phyloP scores from a whole-genome alignment of 2,113 vertebrate species.

The Actenoides hombroni region DNA sequence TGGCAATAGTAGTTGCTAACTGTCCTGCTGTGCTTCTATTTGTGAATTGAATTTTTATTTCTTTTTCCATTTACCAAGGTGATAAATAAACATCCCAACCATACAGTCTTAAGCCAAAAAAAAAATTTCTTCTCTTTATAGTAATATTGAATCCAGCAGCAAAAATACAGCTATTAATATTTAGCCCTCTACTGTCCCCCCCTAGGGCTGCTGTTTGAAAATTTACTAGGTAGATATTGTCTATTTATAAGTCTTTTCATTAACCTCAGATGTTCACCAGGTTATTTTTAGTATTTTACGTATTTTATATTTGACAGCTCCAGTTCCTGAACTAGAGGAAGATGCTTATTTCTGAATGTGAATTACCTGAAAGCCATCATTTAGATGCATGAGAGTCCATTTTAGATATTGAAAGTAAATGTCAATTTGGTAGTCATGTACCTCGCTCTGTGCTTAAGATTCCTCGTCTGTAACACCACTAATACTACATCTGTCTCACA shows the following conservation, averaged over 20 bases:
- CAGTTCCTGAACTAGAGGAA: not conserved
- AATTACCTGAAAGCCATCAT: not conserved
- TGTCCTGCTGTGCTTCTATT: not conserved
- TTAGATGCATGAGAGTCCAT: not conserved
- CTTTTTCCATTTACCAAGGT: not conserved
- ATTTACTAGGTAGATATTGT: not conserved
- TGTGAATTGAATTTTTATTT: not conserved
- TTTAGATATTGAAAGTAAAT: not conserved
- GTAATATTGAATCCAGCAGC: not conserved
- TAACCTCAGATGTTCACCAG: not conserved
- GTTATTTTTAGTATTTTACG: not conserved
- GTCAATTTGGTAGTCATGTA: not conserved
- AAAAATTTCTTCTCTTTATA: not conserved
- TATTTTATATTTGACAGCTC: not conserved
- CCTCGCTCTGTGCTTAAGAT: not conserved
- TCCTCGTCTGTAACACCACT: conserved; percentile 10
- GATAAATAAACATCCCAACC: not conserved
- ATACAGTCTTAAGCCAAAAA: not conserved
- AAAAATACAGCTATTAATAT: not conserved
- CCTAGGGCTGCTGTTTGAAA: not conserved
- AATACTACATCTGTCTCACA: not conserved
- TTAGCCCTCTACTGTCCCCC: not conserved
- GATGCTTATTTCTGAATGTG: not conserved
- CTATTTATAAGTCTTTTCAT: not conserved
- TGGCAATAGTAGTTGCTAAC: not conserved